Evolutionary conservation across 1,140 invertebrate genomes (phyloP), one percentile per base, ranked within the genome.

Genomic region (Sarcophaga peregrina): DNA sequence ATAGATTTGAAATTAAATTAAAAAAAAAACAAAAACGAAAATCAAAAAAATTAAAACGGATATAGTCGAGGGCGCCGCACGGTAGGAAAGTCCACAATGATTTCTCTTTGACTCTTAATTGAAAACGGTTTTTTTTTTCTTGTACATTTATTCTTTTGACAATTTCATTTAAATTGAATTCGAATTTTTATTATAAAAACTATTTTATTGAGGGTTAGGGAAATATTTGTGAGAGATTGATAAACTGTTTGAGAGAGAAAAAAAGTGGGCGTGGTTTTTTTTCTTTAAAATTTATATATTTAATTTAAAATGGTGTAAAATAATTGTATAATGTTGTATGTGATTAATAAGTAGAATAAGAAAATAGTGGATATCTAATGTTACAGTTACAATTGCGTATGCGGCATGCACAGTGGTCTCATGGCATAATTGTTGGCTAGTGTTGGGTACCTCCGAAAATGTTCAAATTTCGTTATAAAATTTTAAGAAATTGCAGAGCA

Each of bases 11-110:
- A 5, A n/a, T 37, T 37, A 37, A 37, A 37, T 37, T 37, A 37
- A 37, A 37, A 37, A 37, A 37, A 37, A 37, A 37, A 37, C 25
- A n/a, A n/a, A n/a, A n/a, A n/a, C n/a, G n/a, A n/a, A n/a, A n/a
- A n/a, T n/a, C 25, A 58, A 58, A 58, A n/a, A 7, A 15, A 7
- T 7, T 20, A 68, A 20, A 20, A 68, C 62, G 17, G n/a, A 20
- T 68, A 68, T 68, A 20, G 10, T 25, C 17, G 62, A 68, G 62
- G 62, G 62, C 62, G 62, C 62, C 62, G 62, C 62, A 68, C 62
- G 62, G 62, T 68, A n/a, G 62, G 62, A 20, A 68, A 68, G 20
- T 68, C 62, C 54, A n/a, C 13, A 15, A n/a, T n/a, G n/a, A 58
- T 37, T 37, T 37, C 25, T 37, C 25, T 37, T 37, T 37, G 1